Evolutionary conservation across 2,113 vertebrate genomes (phyloP).

Genomic region (Crotalus viridis): DNA sequence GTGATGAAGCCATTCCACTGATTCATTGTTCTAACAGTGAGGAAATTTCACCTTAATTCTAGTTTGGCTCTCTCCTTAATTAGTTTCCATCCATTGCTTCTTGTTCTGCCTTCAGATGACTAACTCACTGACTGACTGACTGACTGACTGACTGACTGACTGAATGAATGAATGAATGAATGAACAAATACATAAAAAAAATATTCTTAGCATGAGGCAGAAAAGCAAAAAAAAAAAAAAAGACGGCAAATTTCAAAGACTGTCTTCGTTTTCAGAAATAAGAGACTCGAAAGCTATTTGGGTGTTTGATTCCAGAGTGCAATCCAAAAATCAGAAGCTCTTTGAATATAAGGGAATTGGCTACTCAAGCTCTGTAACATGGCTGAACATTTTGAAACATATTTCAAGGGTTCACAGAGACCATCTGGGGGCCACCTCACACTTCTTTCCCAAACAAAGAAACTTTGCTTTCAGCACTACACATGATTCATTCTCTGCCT

Average conservation of each 20-base stretch:
- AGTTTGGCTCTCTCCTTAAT: neutral
- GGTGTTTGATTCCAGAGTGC: neutral
- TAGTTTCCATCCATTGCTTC: no score
- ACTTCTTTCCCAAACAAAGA: neutral
- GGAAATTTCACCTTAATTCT: neutral
- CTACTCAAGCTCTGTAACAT: neutral
- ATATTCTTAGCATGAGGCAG: neutral
- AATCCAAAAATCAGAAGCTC: neutral
- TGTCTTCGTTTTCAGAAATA: neutral
- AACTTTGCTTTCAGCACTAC: neutral
- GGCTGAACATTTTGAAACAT: neutral
- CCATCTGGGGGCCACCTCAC: no score
- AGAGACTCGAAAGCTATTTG: neutral
- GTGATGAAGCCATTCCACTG: no score
- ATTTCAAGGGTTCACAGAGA: neutral
- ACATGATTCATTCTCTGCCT: no score
- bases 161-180: no score
- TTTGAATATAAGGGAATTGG: neutral
- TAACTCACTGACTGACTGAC: no score
- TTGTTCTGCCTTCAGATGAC: no score
- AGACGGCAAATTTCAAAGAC: neutral
- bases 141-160: no score
- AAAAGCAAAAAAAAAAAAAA: neutral
- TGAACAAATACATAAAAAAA: neutral
- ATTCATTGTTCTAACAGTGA: neutral